Percentiles rank a stretch among this genome's conserved stretches.
phyloP scores from a whole-genome alignment of 2,888 invertebrate species.

The Sicus ferrugineus region DNA sequence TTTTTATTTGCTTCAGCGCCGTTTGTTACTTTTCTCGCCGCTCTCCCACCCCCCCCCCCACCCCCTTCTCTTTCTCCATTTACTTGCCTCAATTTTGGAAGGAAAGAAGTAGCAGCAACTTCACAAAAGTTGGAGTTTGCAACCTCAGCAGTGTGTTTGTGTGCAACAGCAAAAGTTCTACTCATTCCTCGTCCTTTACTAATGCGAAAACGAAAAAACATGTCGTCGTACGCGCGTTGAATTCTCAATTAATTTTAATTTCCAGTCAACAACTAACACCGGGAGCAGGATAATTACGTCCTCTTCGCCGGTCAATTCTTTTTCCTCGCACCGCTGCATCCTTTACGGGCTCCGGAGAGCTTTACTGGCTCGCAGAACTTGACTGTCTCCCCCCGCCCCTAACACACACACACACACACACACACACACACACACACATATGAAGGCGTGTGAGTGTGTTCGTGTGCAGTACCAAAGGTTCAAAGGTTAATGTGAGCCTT shows the following conservation, averaged over 20 bases:
- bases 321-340: not conserved
- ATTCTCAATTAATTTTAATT: slow-evolving; percentile 61
- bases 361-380: not conserved
- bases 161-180: not conserved
- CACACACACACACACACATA: too few species aligned
- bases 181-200: not conserved
- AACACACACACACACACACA: too few species aligned
- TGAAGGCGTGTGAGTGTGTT: too few species aligned
- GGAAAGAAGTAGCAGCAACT: not conserved
- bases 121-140: too few species aligned
- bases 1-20: not conserved
- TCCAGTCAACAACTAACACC: slow-evolving; percentile 56
- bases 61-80: too few species aligned
- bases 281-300: slow-evolving; percentile 33
- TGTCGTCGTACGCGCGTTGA: slow-evolving; percentile 51
- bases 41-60: not conserved
- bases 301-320: not conserved
- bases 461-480: too few species aligned
- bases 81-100: too few species aligned
- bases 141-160: not conserved
- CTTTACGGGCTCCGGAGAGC: not conserved
- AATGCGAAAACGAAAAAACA: slow-evolving; percentile 1
- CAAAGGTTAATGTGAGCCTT: slow-evolving; percentile 20
- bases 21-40: not conserved
- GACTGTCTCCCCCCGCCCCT: not conserved